Evolutionary conservation across 2,888 invertebrate species (phyloP).

Genomic region (Philereme vetulata): DNA sequence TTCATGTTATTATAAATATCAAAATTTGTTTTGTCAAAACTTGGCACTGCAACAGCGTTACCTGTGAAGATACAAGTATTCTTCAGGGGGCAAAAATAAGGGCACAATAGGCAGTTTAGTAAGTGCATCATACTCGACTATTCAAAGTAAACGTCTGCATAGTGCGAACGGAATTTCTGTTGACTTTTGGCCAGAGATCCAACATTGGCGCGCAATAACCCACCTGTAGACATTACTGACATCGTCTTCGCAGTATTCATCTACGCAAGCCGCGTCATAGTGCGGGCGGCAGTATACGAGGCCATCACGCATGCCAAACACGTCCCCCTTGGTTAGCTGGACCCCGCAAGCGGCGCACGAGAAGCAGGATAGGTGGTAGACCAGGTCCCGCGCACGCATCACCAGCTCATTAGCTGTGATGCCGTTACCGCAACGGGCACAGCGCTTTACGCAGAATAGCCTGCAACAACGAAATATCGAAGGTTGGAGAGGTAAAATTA

Average conservation of each 20-base stretch:
- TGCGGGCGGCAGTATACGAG: conserved; percentile 88
- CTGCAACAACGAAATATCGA: conserved; percentile 82
- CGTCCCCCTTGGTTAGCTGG: conserved; percentile 93
- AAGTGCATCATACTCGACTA: too few species aligned
- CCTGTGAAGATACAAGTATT: too few species aligned
- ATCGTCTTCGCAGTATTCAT: conserved; percentile 86
- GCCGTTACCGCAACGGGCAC: conserved; percentile 92
- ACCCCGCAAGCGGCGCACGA: conserved; percentile 93
- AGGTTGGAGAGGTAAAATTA: neutral
- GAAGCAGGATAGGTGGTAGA: conserved; percentile 96
- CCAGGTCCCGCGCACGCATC: conserved; percentile 94
- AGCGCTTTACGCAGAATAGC: conserved; percentile 92
- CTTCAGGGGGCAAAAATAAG: too few species aligned
- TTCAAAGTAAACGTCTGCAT: too few species aligned
- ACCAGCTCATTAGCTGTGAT: conserved; percentile 95
- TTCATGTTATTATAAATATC: too few species aligned
- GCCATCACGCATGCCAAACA: conserved; percentile 94
- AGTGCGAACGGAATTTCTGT: too few species aligned
- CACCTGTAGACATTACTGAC: conserved; percentile 76
- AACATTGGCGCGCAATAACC: conserved; percentile 2
- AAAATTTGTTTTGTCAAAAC: too few species aligned
- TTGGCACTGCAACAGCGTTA: too few species aligned
- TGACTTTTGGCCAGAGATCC: too few species aligned
- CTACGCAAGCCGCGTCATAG: conserved; percentile 83
- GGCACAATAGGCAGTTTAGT: too few species aligned